Evolutionary conservation across 2,113 vertebrate genomes (phyloP).

Genomic region (Trematomus loennbergii): DNA sequence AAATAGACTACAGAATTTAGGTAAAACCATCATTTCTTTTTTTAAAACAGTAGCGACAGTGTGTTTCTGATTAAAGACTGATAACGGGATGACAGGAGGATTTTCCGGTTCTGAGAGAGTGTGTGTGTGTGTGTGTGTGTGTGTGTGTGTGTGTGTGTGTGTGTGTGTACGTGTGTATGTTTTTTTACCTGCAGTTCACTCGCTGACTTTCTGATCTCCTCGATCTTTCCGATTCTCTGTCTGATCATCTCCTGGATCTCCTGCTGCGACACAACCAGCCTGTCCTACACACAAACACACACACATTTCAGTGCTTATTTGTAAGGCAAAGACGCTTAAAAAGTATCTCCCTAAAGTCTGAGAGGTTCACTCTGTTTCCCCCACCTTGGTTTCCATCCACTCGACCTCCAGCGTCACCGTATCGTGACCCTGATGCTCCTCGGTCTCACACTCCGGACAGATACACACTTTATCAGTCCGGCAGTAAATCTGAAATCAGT

Average conservation of each 20-base stretch:
- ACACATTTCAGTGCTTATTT: neutral
- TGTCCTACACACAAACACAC: conserved; percentile 52
- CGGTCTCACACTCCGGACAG: conserved; percentile 70
- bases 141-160: neutral
- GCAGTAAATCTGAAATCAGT: conserved; percentile 74
- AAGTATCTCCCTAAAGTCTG: neutral
- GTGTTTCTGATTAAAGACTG: no score
- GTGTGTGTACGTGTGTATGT: conserved; percentile 1
- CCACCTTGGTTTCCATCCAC: conserved; percentile 75
- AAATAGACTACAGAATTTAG: neutral
- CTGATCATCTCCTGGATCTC: conserved; percentile 77
- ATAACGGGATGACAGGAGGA: neutral
- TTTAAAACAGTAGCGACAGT: no score
- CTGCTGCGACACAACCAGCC: conserved; percentile 59
- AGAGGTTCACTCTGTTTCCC: neutral
- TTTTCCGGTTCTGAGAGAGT: conserved; percentile 6
- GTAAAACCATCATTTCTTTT: neutral
- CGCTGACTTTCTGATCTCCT: conserved; percentile 73
- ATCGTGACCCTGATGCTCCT: conserved; percentile 70
- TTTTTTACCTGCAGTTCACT: conserved; percentile 50
- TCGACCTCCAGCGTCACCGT: conserved; percentile 65
- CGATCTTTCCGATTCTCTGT: conserved; percentile 68
- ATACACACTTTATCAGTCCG: conserved; percentile 72
- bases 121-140: conserved; percentile 1
- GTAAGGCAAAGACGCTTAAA: neutral